Base-by-base conservation (phyloP, 23 tunicate species). In the Clavelina lepadiformis region DNA sequence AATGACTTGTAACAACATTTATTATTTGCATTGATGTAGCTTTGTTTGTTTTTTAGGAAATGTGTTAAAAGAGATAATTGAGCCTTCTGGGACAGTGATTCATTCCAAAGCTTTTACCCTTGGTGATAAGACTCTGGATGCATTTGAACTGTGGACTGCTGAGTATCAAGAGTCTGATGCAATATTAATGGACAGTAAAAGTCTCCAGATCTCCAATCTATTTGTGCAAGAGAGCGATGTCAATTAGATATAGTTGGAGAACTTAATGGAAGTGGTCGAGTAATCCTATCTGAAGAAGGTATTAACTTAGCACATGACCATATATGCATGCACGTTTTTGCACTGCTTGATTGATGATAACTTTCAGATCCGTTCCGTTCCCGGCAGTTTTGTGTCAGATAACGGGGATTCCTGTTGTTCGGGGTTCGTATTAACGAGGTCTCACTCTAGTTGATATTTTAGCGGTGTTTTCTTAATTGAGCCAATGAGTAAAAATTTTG, bases 111-210 rank as follows among this genome's bases (percentile, higher is more conserved):
- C 87, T 26, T 87, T 87, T 45, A 53, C 82, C 1, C 68, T 63
- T 3, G 96, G 96, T 30, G 96, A 87, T 47, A 36, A 60, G 13
- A 49, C 82, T 46, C 25, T 87, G 27, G 58, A 49, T 33, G 60
- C 96, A 0, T 77, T 82, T n/a, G 96, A 87, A 60, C 72, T 87
- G 28, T 87, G 96, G 96, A 81, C 84, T 5, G 96, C 96, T 3
- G 96, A 87, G 41, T 87, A 87, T 36, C 96, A 87, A 56, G 96
- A 87, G 52, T 87, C 96, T 13, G 96, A 87, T 67, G 86, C 87
- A 1, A 61, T 87, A 15, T 49, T 87, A 3, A 30, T 79, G 1
- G 46, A 67, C 21, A 56, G 51, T 55, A 28, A 51, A 5, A 25
- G 56, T 20, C 20, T 87, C 5, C 63, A 61, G 2, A 46, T 13